Base-by-base conservation (phyloP, 2,888 invertebrate species). In the Hoplodrina ambigua region DNA sequence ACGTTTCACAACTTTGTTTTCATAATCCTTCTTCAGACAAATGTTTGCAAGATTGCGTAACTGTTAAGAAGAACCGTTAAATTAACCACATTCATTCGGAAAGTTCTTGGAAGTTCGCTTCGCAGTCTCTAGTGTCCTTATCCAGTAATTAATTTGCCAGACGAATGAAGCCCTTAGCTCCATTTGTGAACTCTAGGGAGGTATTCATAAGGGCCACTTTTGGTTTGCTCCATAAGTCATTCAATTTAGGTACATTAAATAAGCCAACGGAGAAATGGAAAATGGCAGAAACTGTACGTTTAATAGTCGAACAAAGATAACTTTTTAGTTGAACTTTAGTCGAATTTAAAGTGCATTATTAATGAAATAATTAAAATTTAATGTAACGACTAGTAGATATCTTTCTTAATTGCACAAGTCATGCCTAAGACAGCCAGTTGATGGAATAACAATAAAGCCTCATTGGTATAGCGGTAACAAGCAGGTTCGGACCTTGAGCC, bases 21-120 rank as follows among this genome's bases (percentile, higher is more conserved):
- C 81, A 83, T 86, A 89, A 87, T 85, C 85, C 85, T 81, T 80
- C 80, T 81, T 81, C 68, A 66, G 85, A 86, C 86, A 88, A 88
- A 86, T 85, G 86, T 88, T 89, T 87, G 78, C 82, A 81, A 88
- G 88, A 89, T 91, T 92, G 78, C 81, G 85, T 87, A 92, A 91
- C 90, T 88, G 87, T 89, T 88, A 84, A 82, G 87, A 87, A 88
- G 88, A 88, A 87, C 89, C 89, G 90, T 91, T 91, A 91, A 91
- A 92, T 92, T 92, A 93, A 92, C 89, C 89, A 92, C 92, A 92
- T 91, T 92, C 89, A 90, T 91, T 92, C 86, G 85, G 86, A 89
- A 93, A 91, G 86, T 94, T 93, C 91, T 89, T 68, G 83, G 90
- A 93, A 93, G 86, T 91, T 91, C 82, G 87, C 85, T 83, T 70